Conservation (phyloP, 1,140 invertebrate genomes). For the Bicyclus anynana region DNA sequence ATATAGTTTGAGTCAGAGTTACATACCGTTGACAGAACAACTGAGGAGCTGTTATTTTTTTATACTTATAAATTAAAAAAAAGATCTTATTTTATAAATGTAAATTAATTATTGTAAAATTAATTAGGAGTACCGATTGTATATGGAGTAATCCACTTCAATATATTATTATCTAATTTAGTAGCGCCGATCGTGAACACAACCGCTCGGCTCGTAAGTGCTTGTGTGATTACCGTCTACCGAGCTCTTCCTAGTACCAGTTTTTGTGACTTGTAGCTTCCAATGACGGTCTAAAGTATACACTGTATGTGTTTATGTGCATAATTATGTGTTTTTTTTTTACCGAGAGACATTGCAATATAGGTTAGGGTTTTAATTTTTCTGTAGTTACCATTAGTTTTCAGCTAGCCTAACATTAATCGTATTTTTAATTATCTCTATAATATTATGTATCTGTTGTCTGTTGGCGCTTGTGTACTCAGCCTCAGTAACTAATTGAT, state of each 20-base stretch:
- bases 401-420: slow-evolving; percentile 70
- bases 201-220: neutral
- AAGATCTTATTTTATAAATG: neutral
- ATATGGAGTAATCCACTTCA: slow-evolving; percentile 16
- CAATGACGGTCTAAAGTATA: slow-evolving; percentile 29
- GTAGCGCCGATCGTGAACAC: neutral
- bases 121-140: slow-evolving; percentile 19
- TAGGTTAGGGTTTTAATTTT: slow-evolving; percentile 60
- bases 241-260: slow-evolving; percentile 30
- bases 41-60: neutral
- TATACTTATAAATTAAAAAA: neutral
- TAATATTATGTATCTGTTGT: slow-evolving; percentile 36
- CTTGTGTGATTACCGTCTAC: slow-evolving; percentile 24
- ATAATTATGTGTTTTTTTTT: slow-evolving; percentile 11
- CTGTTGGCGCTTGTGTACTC: slow-evolving; percentile 57
- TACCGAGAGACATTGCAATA: slow-evolving; percentile 63
- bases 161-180: slow-evolving; percentile 8
- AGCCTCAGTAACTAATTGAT: neutral
- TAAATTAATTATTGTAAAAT: slow-evolving; percentile 8
- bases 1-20: neutral
- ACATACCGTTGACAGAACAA: neutral
- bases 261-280: slow-evolving; percentile 28
- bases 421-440: slow-evolving; percentile 55
- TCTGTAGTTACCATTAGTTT: slow-evolving; percentile 76
- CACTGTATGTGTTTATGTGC: neutral